Conservation (phyloP, 2,888 invertebrate genomes). For the Acanthosepion pharaonis region DNA sequence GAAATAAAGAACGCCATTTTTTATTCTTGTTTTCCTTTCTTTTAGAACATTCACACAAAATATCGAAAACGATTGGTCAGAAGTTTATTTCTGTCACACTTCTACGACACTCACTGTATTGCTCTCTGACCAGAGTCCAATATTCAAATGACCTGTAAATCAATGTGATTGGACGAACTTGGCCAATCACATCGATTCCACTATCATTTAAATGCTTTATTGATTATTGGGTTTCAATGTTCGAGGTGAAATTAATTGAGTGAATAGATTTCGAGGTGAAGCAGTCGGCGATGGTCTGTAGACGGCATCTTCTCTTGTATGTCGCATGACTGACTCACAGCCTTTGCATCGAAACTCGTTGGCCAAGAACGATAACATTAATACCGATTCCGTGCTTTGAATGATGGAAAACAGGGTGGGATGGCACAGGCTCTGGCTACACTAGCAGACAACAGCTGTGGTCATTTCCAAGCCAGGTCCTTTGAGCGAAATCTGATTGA, state of each 20-base stretch:
- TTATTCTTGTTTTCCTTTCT: neutral
- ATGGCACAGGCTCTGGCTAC: neutral
- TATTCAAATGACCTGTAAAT: neutral
- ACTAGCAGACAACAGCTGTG: neutral
- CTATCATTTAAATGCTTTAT: neutral
- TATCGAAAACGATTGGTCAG: neutral
- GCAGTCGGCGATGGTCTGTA: neutral
- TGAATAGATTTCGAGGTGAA: neutral
- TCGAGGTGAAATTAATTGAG: neutral
- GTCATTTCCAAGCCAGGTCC: neutral
- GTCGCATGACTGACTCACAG: neutral
- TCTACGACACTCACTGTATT: neutral
- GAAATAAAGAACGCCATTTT: neutral
- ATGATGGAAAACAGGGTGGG: neutral
- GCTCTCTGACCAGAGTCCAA: neutral
- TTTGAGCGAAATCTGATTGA: neutral
- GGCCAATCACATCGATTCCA: neutral
- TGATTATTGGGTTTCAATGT: neutral
- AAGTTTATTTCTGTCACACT: neutral
- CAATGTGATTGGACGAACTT: neutral
- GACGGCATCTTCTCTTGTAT: neutral
- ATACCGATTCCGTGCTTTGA: neutral
- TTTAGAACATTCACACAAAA: neutral
- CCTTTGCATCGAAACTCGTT: neutral
- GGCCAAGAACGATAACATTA: conserved; percentile 33